These are phyloP conservation scores for Xenotilapia flavipinnis DNA, from an alignment of 2,113 vertebrate species.

Conservation along the genomic window DNA sequence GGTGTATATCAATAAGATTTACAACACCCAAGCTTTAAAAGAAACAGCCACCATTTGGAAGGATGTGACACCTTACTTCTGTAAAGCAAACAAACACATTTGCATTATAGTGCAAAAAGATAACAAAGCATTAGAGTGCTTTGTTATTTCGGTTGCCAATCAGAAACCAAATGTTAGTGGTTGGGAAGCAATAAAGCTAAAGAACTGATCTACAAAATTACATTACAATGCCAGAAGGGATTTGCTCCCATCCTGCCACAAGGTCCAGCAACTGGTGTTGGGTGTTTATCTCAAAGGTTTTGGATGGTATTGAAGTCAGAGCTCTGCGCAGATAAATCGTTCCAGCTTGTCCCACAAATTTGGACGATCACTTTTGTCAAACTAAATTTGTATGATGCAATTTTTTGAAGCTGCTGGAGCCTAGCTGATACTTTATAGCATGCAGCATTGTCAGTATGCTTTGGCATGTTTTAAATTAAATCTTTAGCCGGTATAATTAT, in stretches of 20 bases:
- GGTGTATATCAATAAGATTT: conserved; percentile 59
- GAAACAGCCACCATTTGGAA: conserved; percentile 28
- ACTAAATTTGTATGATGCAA: neutral
- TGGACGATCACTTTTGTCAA: neutral
- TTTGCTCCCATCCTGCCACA: neutral
- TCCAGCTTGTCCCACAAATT: neutral
- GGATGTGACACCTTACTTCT: conserved; percentile 8
- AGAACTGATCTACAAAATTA: neutral
- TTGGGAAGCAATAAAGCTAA: neutral
- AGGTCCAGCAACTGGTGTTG: neutral
- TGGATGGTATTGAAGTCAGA: neutral
- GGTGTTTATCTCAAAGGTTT: neutral
- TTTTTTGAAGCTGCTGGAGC: neutral
- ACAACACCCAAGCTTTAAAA: conserved; percentile 25
- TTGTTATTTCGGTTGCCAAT: neutral
- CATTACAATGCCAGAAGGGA: neutral
- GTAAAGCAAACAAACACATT: conserved; percentile 20
- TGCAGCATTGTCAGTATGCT: neutral
- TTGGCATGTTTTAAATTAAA: neutral
- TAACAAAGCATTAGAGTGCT: neutral
- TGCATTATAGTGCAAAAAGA: neutral
- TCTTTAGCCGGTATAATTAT: neutral
- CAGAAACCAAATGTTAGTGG: neutral
- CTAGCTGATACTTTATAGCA: neutral
- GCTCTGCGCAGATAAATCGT: neutral